Base-by-base conservation (phyloP, 2,888 invertebrate genomes). In the Saturnia pavonia region DNA sequence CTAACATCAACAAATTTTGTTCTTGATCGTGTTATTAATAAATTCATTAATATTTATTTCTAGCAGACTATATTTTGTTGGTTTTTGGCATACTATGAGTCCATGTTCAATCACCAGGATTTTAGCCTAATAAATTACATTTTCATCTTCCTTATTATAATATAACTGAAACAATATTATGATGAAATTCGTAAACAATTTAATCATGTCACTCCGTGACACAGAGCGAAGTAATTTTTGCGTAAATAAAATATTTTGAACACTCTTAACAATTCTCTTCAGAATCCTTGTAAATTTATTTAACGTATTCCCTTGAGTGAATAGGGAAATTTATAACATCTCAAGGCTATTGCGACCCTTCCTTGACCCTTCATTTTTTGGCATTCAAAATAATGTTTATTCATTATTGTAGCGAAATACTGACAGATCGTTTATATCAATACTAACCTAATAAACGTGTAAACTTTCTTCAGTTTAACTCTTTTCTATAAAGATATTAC, bases 341-440 rank as follows among this genome's bases (percentile, higher is more conserved):
- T 1, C 65, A 65, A 65, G 65, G 65, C 22, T 40, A 65, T 65
- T 65, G 22, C 40, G 65, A 65, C 65, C 65, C 65, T n/a, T 65
- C 65, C 65, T 65, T 65, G 40, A 40, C 34, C 65, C 40, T 40
- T 40, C 2, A 57, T 57, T 25, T 11, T 8, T 25, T 11, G 25
- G 22, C 25, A 25, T 57, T 57, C 6, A 51, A 57, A 57, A 12
- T 25, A 57, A 57, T 57, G 25, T 25, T 57, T 25, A 57, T 25
- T 57, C 25, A 57, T 57, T 57, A 25, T 12, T 27, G 57, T 57
- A 14, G 14, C 12, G 25, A 57, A 57, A 57, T 14, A 6, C 14
- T 57, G 25, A 11, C 25, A 11, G 25, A 1, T 22, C 11, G 12
- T 1, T 25, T 6, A 25, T 11, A 25, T 25, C 25, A 25, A 57